Evolutionary conservation across 2,797 vertebrate genomes (phyloP).

Genomic region (Neosalanx taihuensis): DNA sequence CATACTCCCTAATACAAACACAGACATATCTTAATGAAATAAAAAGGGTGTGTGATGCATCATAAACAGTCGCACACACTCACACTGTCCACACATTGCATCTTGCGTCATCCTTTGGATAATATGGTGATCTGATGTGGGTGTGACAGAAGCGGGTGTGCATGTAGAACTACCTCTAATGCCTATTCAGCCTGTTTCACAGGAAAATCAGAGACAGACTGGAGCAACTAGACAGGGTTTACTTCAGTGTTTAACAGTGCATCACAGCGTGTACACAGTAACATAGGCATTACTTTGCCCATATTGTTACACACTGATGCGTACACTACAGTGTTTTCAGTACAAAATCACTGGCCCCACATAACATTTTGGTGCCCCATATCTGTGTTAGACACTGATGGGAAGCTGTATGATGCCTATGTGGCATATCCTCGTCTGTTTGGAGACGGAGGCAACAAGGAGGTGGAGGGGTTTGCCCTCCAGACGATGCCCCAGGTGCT

Average conservation of each 20-base stretch:
- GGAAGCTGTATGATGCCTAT: constrained; percentile 87
- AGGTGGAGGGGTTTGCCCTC: constrained; percentile 80
- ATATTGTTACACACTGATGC: too few relatives aligned
- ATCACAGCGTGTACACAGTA: too few relatives aligned
- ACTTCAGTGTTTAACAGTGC: too few relatives aligned
- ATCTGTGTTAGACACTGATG: constrained; percentile 74
- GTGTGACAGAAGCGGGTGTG: too few relatives aligned
- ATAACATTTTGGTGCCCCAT: not conserved
- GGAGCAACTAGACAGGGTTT: too few relatives aligned
- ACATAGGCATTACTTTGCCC: too few relatives aligned
- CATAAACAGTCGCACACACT: not conserved
- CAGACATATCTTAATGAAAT: too few relatives aligned
- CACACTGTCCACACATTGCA: not conserved
- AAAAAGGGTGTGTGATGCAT: not conserved
- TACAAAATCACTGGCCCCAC: not conserved
- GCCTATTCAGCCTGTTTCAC: too few relatives aligned
- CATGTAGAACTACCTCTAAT: too few relatives aligned
- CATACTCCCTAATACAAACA: not conserved
- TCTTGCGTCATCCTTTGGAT: too few relatives aligned
- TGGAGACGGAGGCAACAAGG: constrained; percentile 56
- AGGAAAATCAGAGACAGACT: too few relatives aligned
- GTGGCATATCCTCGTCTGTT: constrained; percentile 78
- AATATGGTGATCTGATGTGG: too few relatives aligned
- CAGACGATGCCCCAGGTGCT: constrained; percentile 82
- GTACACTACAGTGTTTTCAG: not conserved